Conservation (phyloP, 2,888 invertebrate genomes). For the Plutella xylostella region DNA sequence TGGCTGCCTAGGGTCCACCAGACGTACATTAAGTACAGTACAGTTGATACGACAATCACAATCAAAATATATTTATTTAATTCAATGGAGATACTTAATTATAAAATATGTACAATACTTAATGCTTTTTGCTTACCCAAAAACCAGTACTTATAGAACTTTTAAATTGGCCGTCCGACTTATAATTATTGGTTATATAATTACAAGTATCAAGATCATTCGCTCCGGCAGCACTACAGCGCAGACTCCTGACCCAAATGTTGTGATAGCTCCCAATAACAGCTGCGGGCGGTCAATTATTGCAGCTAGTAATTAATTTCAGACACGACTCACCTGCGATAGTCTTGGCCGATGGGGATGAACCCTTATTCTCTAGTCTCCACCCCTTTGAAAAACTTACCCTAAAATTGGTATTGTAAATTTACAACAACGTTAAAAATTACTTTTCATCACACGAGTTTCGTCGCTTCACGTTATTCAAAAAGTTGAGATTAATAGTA, state of each 20-base stretch:
- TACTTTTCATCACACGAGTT: too few relatives aligned
- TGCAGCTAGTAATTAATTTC: slow-evolving; percentile 44
- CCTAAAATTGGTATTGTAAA: too few relatives aligned
- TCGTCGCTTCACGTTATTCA: too few relatives aligned
- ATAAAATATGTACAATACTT: not conserved
- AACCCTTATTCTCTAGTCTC: too few relatives aligned
- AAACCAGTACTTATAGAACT: not conserved
- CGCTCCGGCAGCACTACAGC: slow-evolving; percentile 18
- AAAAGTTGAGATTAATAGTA: too few relatives aligned
- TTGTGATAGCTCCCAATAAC: slow-evolving; percentile 55
- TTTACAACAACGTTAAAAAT: too few relatives aligned
- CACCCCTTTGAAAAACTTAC: too few relatives aligned
- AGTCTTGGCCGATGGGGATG: too few relatives aligned
- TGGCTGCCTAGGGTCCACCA: too few relatives aligned
- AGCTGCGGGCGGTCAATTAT: slow-evolving; percentile 59
- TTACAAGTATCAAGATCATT: slow-evolving; percentile 12
- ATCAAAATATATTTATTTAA: not conserved
- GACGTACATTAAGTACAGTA: not conserved
- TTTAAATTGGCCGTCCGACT: not conserved
- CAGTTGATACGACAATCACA: not conserved
- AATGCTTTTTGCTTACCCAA: not conserved
- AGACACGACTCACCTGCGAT: too few relatives aligned
- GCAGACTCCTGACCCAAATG: slow-evolving; percentile 63
- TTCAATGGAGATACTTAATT: not conserved
- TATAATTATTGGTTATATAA: too few relatives aligned